Base-by-base conservation (phyloP, 2,113 vertebrate genomes). In the Ciconia boyciana region DNA sequence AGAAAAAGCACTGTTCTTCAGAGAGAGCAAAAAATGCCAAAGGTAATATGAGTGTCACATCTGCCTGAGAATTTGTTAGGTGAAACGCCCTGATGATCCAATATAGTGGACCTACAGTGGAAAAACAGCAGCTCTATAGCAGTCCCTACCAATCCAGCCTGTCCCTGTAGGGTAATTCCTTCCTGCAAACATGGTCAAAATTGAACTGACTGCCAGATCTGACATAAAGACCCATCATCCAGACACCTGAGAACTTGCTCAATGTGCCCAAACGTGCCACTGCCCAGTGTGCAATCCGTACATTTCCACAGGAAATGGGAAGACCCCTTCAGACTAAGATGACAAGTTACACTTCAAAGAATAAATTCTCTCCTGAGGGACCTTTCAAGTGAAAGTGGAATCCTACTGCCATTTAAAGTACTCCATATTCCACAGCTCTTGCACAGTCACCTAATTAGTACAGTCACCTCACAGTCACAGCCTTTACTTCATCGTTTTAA, bases 31-130 rank as follows among this genome's bases (percentile, higher is more conserved):
- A 85, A 79, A 76, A 32, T 21, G 18, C 11, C 78, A 79, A 39
- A 75, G 22, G 11, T 36, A 68, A 34, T 3, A 41, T 26, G 39
- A 58, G 31, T 7, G 18, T 57, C 41, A 61, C 15, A 25, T 2
- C 32, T 83, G 52, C 34, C 61, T 15, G 39, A 54, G 44, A 60
- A 85, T 16, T 4, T 17, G 8, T 46, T 22, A 15, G 24, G 17
- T 55, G 41, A 75, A 71, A 64, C 0, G 2, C n/a, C 29, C 57
- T 44, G 43, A 32, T 76, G 65, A 85, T 39, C 24, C 41, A 21
- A 4, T 0, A 24, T 4, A 39, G 7, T 1, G 9, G 29, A 57
- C 11, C 22, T 70, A 25, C 46, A 54, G 10, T 9, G 21, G 41
- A 34, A 62, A 54, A 79, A 12, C 39, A 64, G 61, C 48, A 62